These are phyloP conservation scores for Ormia ochracea DNA, from an alignment of 2,888 invertebrate species.

Conservation along the genomic window DNA sequence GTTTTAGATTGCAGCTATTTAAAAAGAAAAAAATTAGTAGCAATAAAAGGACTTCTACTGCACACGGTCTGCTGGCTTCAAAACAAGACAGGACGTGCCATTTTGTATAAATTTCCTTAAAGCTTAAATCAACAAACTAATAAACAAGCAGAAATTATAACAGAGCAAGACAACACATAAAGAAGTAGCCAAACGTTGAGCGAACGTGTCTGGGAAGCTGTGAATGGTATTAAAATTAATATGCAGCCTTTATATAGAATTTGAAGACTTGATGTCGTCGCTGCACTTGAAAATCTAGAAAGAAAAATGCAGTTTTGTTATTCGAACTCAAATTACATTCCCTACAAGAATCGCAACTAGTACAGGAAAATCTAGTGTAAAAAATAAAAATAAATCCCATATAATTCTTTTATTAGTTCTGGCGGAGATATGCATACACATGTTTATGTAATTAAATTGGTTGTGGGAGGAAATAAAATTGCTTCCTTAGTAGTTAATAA, in stretches of 20 bases:
- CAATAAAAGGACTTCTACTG: background rate
- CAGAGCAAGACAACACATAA: background rate
- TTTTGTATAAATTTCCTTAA: too few species aligned
- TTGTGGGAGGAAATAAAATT: background rate
- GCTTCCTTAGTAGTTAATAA: background rate
- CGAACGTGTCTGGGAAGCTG: conserved; percentile 36
- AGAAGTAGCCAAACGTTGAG: conserved; percentile 41
- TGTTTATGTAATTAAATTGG: background rate
- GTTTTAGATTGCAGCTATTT: background rate
- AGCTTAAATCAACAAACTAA: too few species aligned
- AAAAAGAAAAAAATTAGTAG: background rate
- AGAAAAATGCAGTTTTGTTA: background rate
- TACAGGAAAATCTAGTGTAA: background rate
- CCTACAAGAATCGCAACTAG: background rate
- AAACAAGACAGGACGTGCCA: too few species aligned
- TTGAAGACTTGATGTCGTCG: background rate
- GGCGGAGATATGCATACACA: background rate
- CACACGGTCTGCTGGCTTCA: background rate
- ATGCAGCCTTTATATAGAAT: background rate
- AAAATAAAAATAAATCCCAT: background rate
- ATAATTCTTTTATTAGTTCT: background rate
- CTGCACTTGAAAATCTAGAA: background rate
- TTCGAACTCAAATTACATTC: background rate
- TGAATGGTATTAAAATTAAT: conserved; percentile 2
- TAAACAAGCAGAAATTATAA: background rate